Conservation (phyloP, 2,113 vertebrate species). For the Menura novaehollandiae region DNA sequence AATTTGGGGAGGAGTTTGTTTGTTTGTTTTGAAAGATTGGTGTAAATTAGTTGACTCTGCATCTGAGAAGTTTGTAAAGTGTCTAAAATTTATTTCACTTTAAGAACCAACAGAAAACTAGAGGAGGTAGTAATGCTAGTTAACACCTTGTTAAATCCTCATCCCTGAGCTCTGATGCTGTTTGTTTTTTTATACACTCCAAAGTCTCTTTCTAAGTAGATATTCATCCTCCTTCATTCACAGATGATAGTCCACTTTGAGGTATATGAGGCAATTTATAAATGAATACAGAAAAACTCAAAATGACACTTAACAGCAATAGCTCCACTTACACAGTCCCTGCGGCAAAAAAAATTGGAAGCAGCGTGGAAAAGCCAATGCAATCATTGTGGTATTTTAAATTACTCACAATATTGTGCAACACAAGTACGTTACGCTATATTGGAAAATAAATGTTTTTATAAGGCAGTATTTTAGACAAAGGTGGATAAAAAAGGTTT, state of each 20-base stretch:
- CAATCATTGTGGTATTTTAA: background rate
- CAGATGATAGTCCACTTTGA: slow-evolving; percentile 12
- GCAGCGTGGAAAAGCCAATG: background rate
- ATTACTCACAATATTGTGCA: slow-evolving; percentile 14
- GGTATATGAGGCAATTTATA: background rate
- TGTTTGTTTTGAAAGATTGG: background rate
- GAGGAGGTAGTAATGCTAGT: background rate
- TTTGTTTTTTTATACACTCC: background rate
- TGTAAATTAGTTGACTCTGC: background rate
- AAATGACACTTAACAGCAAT: slow-evolving; percentile 12
- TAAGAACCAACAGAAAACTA: background rate
- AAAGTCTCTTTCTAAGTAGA: slow-evolving; percentile 2
- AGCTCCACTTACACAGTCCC: background rate
- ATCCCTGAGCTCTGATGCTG: background rate
- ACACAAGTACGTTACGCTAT: background rate
- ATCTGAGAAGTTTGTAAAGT: background rate
- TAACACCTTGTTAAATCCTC: slow-evolving; percentile 1
- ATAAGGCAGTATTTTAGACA: background rate
- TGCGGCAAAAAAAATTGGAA: slow-evolving; percentile 18
- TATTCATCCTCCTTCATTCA: background rate
- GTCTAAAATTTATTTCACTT: background rate
- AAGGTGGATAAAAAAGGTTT: background rate
- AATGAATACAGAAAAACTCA: background rate
- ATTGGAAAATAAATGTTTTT: background rate
- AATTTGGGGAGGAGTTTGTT: background rate